phyloP scores from a whole-genome alignment of 2,113 vertebrate genomes.

The Antechinus flavipes region DNA sequence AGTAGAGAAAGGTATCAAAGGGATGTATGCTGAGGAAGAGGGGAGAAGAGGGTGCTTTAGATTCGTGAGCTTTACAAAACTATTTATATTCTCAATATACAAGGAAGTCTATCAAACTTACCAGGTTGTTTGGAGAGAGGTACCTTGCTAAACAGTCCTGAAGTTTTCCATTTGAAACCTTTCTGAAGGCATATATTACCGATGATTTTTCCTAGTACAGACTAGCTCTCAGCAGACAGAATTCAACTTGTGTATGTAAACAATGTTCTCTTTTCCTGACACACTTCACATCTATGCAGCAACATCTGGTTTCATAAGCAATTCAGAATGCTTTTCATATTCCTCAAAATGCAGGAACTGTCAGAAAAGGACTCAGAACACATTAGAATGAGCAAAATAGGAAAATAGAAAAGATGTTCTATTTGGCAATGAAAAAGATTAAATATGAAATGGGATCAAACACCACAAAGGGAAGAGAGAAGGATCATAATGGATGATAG shows the following conservation, averaged over 20 bases:
- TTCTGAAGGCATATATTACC: background rate
- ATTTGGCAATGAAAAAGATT: background rate
- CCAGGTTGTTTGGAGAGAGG: background rate
- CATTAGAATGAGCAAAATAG: background rate
- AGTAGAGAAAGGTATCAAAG: background rate
- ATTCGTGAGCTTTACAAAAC: background rate
- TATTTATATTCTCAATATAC: background rate
- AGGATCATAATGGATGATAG: background rate
- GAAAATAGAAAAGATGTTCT: background rate
- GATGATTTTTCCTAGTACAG: background rate
- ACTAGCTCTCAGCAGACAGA: background rate
- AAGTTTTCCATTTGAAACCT: background rate
- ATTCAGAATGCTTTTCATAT: background rate
- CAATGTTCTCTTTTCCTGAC: background rate
- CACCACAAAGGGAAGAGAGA: background rate
- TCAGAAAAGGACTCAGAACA: background rate
- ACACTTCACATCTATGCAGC: background rate
- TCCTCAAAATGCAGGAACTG: background rate
- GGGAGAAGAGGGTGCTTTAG: background rate
- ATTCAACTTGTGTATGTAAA: background rate
- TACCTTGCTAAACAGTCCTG: background rate
- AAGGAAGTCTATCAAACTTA: background rate
- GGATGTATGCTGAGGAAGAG: background rate
- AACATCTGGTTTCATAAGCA: background rate
- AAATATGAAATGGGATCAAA: background rate